phyloP scores from a whole-genome alignment of 2,113 vertebrate genomes.

The Neogobius melanostomus region DNA sequence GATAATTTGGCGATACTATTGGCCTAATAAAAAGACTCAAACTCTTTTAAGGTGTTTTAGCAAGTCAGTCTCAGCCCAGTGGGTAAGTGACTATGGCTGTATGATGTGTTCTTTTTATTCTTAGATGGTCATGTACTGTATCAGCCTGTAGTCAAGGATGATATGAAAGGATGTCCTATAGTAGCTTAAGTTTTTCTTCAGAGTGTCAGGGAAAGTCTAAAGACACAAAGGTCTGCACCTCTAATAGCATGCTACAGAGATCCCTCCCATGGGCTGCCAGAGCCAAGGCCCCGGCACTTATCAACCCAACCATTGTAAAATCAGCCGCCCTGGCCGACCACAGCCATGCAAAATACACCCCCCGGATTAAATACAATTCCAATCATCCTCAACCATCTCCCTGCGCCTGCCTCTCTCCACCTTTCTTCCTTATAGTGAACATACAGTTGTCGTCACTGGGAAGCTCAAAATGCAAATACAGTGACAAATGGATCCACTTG shows the following conservation, averaged over 20 bases:
- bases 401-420: slow-evolving; percentile 44
- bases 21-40: too few relatives aligned
- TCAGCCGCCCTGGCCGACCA: slow-evolving; percentile 75
- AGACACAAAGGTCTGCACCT: slow-evolving; percentile 63
- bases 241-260: slow-evolving; percentile 53
- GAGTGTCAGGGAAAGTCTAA: slow-evolving; percentile 53
- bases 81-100: background rate
- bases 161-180: slow-evolving; percentile 24
- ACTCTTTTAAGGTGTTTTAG: background rate
- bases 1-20: too few relatives aligned
- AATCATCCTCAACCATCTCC: slow-evolving; percentile 75
- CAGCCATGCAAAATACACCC: slow-evolving; percentile 76
- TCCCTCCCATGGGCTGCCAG: slow-evolving; percentile 65
- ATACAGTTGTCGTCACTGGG: slow-evolving; percentile 68
- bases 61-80: background rate
- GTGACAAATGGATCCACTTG: slow-evolving; percentile 76
- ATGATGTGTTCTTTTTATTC: background rate
- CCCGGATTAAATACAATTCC: slow-evolving; percentile 75
- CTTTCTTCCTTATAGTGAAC: slow-evolving; percentile 66
- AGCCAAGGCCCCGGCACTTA: slow-evolving; percentile 70
- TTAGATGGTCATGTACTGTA: slow-evolving; percentile 15
- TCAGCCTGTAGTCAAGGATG: background rate
- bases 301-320: slow-evolving; percentile 80
- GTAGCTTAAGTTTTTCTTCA: slow-evolving; percentile 39
- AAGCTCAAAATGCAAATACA: slow-evolving; percentile 74